Conservation (phyloP, 2,797 vertebrate genomes). For the Tenualosa thibaudeaui region DNA sequence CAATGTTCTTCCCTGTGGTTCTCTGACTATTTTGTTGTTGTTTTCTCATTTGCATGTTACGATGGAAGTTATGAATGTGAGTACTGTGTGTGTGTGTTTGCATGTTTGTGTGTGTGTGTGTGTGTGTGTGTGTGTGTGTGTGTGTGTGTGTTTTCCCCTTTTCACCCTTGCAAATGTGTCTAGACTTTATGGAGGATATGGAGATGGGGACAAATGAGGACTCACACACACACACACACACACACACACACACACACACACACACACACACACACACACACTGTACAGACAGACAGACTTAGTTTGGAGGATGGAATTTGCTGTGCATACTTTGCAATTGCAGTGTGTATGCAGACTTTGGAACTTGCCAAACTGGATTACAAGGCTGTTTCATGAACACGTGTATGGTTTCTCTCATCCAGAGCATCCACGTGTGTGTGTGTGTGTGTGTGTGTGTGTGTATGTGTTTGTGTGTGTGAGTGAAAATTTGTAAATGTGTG, state of each 20-base stretch:
- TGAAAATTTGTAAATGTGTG: too few species aligned
- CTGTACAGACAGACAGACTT: not conserved
- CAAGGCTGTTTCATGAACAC: not conserved
- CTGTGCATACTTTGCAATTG: not conserved
- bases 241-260: not conserved
- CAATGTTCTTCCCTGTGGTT: not conserved
- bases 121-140: not conserved
- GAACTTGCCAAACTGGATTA: not conserved
- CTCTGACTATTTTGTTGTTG: not conserved
- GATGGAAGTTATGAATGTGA: not conserved
- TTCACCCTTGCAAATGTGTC: not conserved
- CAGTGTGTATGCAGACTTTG: not conserved
- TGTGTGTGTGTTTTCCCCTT: not conserved
- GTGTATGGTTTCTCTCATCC: not conserved
- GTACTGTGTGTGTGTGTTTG: not conserved
- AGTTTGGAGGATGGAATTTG: conserved; percentile 8
- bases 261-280: not conserved
- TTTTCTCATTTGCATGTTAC: not conserved
- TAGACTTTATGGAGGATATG: not conserved
- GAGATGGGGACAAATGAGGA: conserved; percentile 18
- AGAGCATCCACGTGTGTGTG: not conserved
- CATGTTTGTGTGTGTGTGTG: not conserved
- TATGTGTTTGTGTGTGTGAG: not conserved
- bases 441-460: not conserved
- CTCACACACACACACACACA: not conserved